Evolutionary conservation across 2,888 invertebrate genomes (phyloP).

Genomic region (Caenorhabditis japonica): DNA sequence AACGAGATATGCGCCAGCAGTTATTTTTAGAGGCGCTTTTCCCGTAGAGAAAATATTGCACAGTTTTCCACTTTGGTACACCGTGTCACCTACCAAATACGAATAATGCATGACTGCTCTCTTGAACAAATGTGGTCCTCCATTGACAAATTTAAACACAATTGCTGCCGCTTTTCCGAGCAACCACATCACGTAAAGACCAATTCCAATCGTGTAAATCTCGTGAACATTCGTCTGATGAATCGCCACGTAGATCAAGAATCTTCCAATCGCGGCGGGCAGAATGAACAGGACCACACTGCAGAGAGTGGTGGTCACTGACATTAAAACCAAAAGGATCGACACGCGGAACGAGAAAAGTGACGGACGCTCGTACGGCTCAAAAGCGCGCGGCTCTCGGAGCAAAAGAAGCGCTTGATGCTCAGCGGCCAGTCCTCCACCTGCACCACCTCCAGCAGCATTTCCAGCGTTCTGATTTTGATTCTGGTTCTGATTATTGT

Average conservation of each 20-base stretch:
- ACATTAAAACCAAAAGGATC: constrained; percentile 84
- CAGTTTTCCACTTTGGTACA: too few species aligned
- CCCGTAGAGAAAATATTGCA: too few species aligned
- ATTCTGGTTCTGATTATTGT: constrained; percentile 26
- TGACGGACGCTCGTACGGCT: constrained; percentile 89
- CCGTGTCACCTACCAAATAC: constrained; percentile 33
- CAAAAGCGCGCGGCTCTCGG: constrained; percentile 84
- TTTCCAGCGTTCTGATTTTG: constrained; percentile 25
- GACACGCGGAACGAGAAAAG: constrained; percentile 83
- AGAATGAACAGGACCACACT: constrained; percentile 89
- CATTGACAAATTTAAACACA: constrained; percentile 26
- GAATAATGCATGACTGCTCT: constrained; percentile 27
- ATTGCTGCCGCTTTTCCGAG: constrained; percentile 81
- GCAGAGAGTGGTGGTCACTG: constrained; percentile 87
- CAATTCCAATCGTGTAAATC: constrained; percentile 84
- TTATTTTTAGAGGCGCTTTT: too few species aligned
- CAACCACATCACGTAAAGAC: constrained; percentile 95
- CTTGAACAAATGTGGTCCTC: constrained; percentile 34
- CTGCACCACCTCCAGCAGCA: constrained; percentile 17
- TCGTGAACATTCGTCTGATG: constrained; percentile 86
- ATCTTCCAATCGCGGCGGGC: constrained; percentile 86
- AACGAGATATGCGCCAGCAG: too few species aligned
- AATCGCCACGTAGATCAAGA: constrained; percentile 54
- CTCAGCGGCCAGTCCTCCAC: constrained; percentile 64
- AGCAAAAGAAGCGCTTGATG: constrained; percentile 84